These are phyloP conservation scores for Actinernus sp. DNA, from an alignment of 92 coral and sea anemone genomes.

Conservation along the genomic window DNA sequence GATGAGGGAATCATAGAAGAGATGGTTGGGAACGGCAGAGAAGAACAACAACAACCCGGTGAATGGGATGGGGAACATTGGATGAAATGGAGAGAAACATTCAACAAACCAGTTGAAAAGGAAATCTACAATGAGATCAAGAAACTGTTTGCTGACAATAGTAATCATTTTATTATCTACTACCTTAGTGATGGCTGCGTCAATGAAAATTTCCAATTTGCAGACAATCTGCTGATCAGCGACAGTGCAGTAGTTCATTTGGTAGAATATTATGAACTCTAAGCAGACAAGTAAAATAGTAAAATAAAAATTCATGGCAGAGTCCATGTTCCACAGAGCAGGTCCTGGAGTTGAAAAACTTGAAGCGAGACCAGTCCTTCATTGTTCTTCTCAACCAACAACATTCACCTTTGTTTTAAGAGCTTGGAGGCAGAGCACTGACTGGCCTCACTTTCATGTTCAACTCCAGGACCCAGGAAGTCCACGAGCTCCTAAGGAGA, in stretches of 20 bases:
- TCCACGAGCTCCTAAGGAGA: too few relatives aligned
- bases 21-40: neutral
- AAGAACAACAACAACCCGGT: slow-evolving; percentile 1
- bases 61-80: too few relatives aligned
- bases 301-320: too few relatives aligned
- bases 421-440: too few relatives aligned
- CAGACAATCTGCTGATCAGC: slow-evolving; percentile 19
- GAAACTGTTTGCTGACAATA: slow-evolving; percentile 48
- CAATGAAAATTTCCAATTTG: slow-evolving; percentile 36
- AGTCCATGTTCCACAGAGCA: too few relatives aligned
- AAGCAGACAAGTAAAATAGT: too few relatives aligned
- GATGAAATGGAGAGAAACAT: slow-evolving; percentile 1
- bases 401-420: too few relatives aligned
- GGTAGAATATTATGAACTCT: slow-evolving; percentile 6
- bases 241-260: slow-evolving; percentile 37
- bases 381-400: too few relatives aligned
- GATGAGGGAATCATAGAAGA: slow-evolving; percentile 5
- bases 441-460: too few relatives aligned
- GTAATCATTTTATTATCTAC: slow-evolving; percentile 41
- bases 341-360: too few relatives aligned
- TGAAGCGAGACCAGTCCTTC: too few relatives aligned
- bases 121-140: slow-evolving; percentile 17
- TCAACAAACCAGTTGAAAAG: slow-evolving; percentile 6
- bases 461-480: too few relatives aligned
- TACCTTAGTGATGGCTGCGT: slow-evolving; percentile 49